A percentile compares a stretch with the other conserved stretches of the same genome.
These are phyloP conservation scores for Ptychochromis oligacanthus DNA, from an alignment of 2,113 vertebrate genomes.

Conservation along the genomic window DNA sequence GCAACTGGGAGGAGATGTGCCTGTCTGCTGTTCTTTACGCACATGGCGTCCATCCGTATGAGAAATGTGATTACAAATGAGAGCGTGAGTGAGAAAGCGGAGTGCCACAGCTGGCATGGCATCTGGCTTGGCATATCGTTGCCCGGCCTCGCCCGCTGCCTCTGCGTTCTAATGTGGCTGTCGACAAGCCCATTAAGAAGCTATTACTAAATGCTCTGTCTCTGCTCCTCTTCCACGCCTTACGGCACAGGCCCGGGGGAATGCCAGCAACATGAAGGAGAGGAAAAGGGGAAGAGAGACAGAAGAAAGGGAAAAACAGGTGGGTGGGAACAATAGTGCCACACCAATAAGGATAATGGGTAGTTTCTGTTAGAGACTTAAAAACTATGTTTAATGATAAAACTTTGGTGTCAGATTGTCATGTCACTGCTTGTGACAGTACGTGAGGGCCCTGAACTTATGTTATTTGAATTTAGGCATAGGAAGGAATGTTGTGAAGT, in stretches of 20 bases:
- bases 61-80: conserved; percentile 80
- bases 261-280: conserved; percentile 52
- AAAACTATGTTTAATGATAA: conserved; percentile 2
- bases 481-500: conserved; percentile 3
- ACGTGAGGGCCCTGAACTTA: conserved; percentile 24
- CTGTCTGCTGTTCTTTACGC: conserved; percentile 69
- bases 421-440: background rate
- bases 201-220: conserved; percentile 80
- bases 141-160: conserved; percentile 73
- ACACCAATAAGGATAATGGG: background rate
- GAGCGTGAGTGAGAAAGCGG: conserved; percentile 70
- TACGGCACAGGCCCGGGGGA: conserved; percentile 67
- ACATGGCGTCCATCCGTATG: conserved; percentile 70
- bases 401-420: background rate
- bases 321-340: background rate
- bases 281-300: conserved; percentile 17
- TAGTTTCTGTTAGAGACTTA: conserved; percentile 8
- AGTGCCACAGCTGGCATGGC: conserved; percentile 77
- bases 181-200: conserved; percentile 82
- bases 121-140: conserved; percentile 80
- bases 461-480: background rate
- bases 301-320: background rate
- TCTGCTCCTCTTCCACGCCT: conserved; percentile 72
- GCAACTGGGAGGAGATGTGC: conserved; percentile 66
- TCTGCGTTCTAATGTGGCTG: conserved; percentile 78